Conservation (phyloP, 2,113 vertebrate genomes). For the Oryzias melastigma region DNA sequence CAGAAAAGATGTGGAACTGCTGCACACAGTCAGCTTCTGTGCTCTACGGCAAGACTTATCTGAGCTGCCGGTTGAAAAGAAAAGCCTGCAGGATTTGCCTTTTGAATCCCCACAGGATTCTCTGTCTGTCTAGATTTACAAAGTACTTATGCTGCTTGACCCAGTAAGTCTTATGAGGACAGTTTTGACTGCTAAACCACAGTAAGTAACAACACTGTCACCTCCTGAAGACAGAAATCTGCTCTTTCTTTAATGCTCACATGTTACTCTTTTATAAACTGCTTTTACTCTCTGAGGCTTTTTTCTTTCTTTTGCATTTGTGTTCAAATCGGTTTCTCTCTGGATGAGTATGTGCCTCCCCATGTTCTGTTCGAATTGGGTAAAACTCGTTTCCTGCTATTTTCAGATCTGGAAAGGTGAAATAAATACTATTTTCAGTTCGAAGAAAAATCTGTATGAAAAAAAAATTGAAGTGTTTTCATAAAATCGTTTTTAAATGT, state of each 20-base stretch:
- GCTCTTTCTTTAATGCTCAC: slow-evolving; percentile 33
- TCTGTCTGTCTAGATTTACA: slow-evolving; percentile 19
- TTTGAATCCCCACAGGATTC: slow-evolving; percentile 18
- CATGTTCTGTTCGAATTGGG: too few species aligned
- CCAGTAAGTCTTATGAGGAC: slow-evolving; percentile 49
- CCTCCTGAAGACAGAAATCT: slow-evolving; percentile 2
- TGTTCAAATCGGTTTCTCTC: background rate
- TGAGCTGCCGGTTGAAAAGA: slow-evolving; percentile 19
- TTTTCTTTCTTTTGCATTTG: background rate
- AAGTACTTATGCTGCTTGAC: slow-evolving; percentile 50
- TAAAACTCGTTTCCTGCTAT: too few species aligned
- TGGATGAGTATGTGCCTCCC: background rate
- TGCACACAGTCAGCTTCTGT: slow-evolving; percentile 8
- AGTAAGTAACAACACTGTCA: slow-evolving; percentile 35
- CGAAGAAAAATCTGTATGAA: too few species aligned
- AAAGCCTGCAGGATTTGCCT: slow-evolving; percentile 22
- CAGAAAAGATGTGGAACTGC: slow-evolving; percentile 3
- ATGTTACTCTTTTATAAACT: slow-evolving; percentile 13
- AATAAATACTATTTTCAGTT: too few species aligned
- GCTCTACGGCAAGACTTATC: slow-evolving; percentile 22
- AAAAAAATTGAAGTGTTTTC: too few species aligned
- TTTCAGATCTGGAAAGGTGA: too few species aligned
- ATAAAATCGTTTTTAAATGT: too few species aligned
- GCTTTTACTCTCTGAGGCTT: slow-evolving; percentile 2
- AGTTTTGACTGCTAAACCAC: slow-evolving; percentile 18